Conservation (phyloP, 2,797 vertebrate species). For the Sternotherus odoratus region DNA sequence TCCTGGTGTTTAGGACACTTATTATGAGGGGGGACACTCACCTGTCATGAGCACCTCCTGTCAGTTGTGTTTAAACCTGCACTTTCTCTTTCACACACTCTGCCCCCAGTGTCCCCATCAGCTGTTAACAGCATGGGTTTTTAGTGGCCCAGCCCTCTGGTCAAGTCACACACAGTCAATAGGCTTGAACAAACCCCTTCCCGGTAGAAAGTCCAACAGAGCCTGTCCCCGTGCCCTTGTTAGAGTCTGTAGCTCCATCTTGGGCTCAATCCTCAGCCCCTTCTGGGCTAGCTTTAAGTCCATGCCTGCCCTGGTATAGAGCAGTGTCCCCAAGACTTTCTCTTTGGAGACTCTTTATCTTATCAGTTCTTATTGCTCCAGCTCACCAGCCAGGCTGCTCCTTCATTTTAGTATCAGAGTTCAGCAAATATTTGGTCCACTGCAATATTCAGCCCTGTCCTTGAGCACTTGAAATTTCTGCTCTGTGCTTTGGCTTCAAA, state of each 20-base stretch:
- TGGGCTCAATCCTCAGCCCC: not conserved
- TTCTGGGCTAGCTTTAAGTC: not conserved
- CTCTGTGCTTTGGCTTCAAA: not conserved
- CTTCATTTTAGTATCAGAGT: not conserved
- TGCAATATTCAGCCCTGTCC: not conserved
- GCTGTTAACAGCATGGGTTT: not conserved
- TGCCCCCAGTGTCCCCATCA: not conserved
- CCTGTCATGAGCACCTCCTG: not conserved
- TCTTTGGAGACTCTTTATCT: not conserved
- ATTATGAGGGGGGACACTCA: not conserved
- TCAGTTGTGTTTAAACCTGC: not conserved
- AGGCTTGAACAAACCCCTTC: not conserved
- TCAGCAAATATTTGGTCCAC: not conserved
- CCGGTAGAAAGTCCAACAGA: too few relatives aligned
- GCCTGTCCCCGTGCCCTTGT: too few relatives aligned
- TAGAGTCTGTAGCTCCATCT: not conserved
- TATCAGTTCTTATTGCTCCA: not conserved
- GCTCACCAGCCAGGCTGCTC: not conserved
- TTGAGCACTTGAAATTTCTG: not conserved
- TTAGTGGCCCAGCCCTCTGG: not conserved
- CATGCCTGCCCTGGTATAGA: not conserved
- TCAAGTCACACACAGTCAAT: not conserved
- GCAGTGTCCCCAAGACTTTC: not conserved
- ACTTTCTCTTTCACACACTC: not conserved
- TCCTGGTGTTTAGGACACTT: not conserved